Percentiles rank a stretch among this genome's conserved stretches.
Conservation (phyloP, 1,140 invertebrate species). For the Trichomalopsis sarcophagae region DNA sequence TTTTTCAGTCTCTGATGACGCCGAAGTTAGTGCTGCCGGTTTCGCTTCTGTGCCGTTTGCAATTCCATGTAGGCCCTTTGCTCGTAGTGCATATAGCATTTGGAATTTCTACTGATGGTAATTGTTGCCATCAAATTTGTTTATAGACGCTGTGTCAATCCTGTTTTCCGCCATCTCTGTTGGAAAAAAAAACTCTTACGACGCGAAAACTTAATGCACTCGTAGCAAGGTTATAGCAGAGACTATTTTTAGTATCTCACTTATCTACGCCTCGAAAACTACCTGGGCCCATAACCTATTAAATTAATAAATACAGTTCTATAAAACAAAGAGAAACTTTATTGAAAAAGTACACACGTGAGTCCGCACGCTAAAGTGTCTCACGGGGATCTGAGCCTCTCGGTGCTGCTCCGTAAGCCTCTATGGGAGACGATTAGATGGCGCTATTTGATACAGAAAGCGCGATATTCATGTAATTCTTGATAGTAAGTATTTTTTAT, state of each 20-base stretch:
- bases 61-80: constrained; percentile 54
- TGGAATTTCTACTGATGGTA: constrained; percentile 66
- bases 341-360: no score
- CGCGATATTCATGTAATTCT: not conserved
- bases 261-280: not conserved
- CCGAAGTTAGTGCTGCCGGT: not conserved
- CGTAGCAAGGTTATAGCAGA: not conserved
- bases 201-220: not conserved
- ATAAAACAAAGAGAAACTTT: no score
- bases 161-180: constrained; percentile 22
- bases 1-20: not conserved
- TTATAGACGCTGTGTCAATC: constrained; percentile 36
- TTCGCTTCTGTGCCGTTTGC: constrained; percentile 27
- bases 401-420: no score
- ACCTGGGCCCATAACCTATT: not conserved
- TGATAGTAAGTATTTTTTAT: no score
- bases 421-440: no score
- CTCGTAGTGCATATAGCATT: constrained; percentile 61
- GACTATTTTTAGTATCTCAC: not conserved
- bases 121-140: constrained; percentile 62
- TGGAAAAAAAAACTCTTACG: not conserved
- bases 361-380: no score
- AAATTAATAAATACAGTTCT: not conserved
- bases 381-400: no score
- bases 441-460: not conserved